Evolutionary conservation across 2,888 invertebrate genomes (phyloP), one percentile per base, ranked within the genome.

Genomic region (Fragum sueziense): DNA sequence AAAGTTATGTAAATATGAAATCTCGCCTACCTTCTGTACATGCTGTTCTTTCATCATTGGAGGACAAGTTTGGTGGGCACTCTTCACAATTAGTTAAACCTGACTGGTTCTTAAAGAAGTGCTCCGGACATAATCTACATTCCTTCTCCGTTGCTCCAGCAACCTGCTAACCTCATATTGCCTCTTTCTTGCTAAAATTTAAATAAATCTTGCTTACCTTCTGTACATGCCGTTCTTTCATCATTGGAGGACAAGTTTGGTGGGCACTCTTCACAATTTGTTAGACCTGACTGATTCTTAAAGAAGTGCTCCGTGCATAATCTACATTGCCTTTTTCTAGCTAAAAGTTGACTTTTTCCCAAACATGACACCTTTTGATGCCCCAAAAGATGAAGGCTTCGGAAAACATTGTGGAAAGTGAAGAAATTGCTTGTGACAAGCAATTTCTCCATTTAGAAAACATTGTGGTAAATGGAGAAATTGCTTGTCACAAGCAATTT

Each of bases 61-160:
- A 84, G 61, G 78, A 83, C 25, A 57, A 73, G 27, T 73, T 74
- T 20, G 34, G 20, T 2, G 79, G 74, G 65, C 87, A 87, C 22
- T 51, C 37, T 27, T 52, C 11, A 33, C 84, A 84, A 27, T 34
- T 41, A 20, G 41, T 65, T 47, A 71, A 74, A 27, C 84, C 79
- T 7, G 59, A 27, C 11, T 20, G 31, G 25, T 34, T 25, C 74
- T 84, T 80, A 59, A 57, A 72, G 22, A 29, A 69, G 6, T 72
- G 62, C 3, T 37, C 67, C 34, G 33, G 54, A 67, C 84, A 84
- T 31, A 6, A 34, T 11, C 22, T 34, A 74, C 84, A 84, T 9
- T 7, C 17, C n/a, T 51, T 69, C 33, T 54, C 54, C 14, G 51
- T 41, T 52, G 31, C 71, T 2, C 65, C 65, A 3, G 20, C 25